Percentiles rank a stretch among this genome's conserved stretches.
Evolutionary conservation across 2,888 invertebrate genomes (phyloP).

Genomic region (Mythimna lalbum): DNA sequence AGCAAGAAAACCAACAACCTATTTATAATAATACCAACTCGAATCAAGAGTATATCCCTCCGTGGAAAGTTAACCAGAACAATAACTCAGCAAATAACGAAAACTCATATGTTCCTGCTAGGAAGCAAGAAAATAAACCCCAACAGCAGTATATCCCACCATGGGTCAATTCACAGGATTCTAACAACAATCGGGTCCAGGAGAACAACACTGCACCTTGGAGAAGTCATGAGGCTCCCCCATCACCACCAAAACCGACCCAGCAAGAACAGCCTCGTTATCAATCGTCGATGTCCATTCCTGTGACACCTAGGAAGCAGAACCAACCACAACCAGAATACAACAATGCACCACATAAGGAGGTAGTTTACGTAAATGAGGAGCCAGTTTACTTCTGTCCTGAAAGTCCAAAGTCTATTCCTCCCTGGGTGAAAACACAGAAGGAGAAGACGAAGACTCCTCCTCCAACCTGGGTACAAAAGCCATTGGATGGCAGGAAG

Average conservation of each 20-base stretch:
- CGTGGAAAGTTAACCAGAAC: slow-evolving; percentile 81
- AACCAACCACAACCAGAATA: slow-evolving; percentile 76
- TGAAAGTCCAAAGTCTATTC: slow-evolving; percentile 86
- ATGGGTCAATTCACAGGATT: slow-evolving; percentile 76
- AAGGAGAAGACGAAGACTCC: slow-evolving; percentile 89
- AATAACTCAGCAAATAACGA: slow-evolving; percentile 75
- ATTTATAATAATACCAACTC: slow-evolving; percentile 74
- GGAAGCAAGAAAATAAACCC: slow-evolving; percentile 80
- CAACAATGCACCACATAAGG: slow-evolving; percentile 80
- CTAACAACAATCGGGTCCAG: slow-evolving; percentile 79
- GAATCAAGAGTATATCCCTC: slow-evolving; percentile 80
- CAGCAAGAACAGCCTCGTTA: slow-evolving; percentile 82
- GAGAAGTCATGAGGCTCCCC: slow-evolving; percentile 75
- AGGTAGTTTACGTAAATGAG: slow-evolving; percentile 85
- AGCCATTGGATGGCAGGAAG: slow-evolving; percentile 82
- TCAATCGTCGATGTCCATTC: slow-evolving; percentile 88
- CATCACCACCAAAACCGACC: slow-evolving; percentile 70
- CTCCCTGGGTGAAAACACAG: slow-evolving; percentile 87
- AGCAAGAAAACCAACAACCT: slow-evolving; percentile 74
- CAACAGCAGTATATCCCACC: slow-evolving; percentile 80
- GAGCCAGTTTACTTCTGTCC: slow-evolving; percentile 87
- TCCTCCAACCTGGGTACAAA: slow-evolving; percentile 86
- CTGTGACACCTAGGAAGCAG: slow-evolving; percentile 83
- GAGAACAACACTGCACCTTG: slow-evolving; percentile 75
- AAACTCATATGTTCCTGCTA: slow-evolving; percentile 75